Evolutionary conservation across 2,797 vertebrate species (phyloP), one percentile per base, ranked within the genome.

Genomic region (Pitangus sulphuratus): DNA sequence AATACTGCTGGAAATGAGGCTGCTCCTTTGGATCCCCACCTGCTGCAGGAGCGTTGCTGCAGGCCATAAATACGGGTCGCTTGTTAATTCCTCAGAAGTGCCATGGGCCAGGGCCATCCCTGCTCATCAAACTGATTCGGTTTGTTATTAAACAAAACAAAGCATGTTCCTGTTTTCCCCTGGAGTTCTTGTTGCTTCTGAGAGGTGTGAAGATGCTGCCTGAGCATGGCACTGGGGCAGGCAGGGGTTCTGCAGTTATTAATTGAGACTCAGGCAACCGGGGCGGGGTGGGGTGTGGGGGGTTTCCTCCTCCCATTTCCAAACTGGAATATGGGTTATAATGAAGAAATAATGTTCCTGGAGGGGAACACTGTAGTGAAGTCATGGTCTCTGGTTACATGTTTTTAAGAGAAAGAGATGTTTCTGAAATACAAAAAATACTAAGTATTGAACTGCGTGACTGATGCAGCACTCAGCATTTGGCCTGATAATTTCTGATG

Each of bases 101-200:
- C 96, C 8, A 3, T 69, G 31, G 93, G 85, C 92, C 68, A 37
- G 80, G 83, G 84, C 92, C 84, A 68, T 88, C 93, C 3, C 45
- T 85, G 89, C 93, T 97, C 87, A 94, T 96, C 76, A 96, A 35
- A 90, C 68, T 85, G 85, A 91, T 95, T 95, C 94, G 91, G 75
- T 94, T 96, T 86, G 78, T 93, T 95, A 94, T 86, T 92, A 93
- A 96, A 95, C 84, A 86, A 96, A 96, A 94, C 74, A 50, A 91
- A 93, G 42, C 1, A 0, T 77, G n/a, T 78, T 95, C 28, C 76
- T 58, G 16, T 86, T 88, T 93, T 75, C 48, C 87, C 51, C 16
- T 8, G 28, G 89, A 93, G 61, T 28, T 65, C 35, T 56, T 11
- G 2, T 35, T 14, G 53, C 84, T 70, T 40, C 30, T 8, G 51